These are phyloP conservation scores for Melanerpes formicivorus DNA, from an alignment of 2,113 vertebrate genomes.

Conservation along the genomic window DNA sequence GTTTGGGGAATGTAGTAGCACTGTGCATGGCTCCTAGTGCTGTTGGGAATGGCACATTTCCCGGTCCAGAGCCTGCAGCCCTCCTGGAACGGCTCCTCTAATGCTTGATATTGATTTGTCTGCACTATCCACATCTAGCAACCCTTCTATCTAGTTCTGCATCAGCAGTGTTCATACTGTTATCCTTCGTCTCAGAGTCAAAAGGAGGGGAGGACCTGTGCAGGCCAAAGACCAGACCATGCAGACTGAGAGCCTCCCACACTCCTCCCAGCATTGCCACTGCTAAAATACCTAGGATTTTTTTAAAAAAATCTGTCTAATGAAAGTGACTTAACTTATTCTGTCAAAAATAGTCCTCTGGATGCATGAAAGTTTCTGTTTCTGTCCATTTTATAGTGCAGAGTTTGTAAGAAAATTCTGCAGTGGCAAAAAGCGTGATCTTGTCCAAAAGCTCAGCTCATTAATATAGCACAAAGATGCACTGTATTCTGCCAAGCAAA, in stretches of 20 bases:
- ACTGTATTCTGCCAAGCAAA: slow-evolving; percentile 71
- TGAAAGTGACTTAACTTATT: not conserved
- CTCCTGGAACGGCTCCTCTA: not conserved
- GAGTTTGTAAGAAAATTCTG: slow-evolving; percentile 19
- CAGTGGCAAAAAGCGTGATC: slow-evolving; percentile 19
- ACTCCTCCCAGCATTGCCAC: not conserved
- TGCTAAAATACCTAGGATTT: not conserved
- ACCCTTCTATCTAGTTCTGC: not conserved
- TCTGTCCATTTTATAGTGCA: not conserved
- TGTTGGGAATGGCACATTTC: not conserved
- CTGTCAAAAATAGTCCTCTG: not conserved
- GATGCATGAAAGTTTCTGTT: not conserved
- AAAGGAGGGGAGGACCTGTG: not conserved
- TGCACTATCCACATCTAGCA: not conserved
- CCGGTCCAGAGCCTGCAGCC: not conserved
- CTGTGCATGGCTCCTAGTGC: not conserved
- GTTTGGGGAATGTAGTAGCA: not conserved
- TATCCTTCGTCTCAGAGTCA: not conserved
- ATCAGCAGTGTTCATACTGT: not conserved
- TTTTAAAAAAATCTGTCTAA: not conserved
- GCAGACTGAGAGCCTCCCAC: not conserved
- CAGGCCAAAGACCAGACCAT: not conserved
- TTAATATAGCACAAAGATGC: slow-evolving; percentile 73
- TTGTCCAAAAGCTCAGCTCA: slow-evolving; percentile 59
- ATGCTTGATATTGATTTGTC: not conserved